These are phyloP conservation scores for Ricordea florida DNA, from an alignment of 92 coral and sea anemone genomes.

Conservation along the genomic window DNA sequence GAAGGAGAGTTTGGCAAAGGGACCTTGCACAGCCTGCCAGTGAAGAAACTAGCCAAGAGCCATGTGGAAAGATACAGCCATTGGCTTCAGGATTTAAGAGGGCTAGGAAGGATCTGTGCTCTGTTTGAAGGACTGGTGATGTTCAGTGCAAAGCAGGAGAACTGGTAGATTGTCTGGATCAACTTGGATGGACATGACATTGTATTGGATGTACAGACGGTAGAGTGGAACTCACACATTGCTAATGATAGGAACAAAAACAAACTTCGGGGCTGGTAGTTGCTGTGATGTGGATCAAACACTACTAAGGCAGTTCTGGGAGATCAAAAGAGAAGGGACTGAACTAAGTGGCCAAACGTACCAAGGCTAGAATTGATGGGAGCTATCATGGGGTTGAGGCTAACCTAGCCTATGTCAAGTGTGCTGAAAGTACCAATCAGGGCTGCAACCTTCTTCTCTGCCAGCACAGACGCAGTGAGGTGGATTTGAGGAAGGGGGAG, in stretches of 20 bases:
- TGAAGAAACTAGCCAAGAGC: too few relatives aligned
- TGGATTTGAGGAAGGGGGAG: conserved; percentile 70
- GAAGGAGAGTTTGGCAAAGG: too few relatives aligned
- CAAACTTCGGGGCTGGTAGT: not conserved
- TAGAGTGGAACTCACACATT: conserved; percentile 14
- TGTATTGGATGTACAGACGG: conserved; percentile 57
- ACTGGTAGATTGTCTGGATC: conserved; percentile 67
- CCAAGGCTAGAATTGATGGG: conserved; percentile 66
- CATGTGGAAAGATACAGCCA: too few relatives aligned
- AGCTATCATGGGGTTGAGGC: conserved; percentile 55
- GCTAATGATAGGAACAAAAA: not conserved
- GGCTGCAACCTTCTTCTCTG: conserved; percentile 48
- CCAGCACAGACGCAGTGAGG: conserved; percentile 68
- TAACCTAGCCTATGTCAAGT: conserved; percentile 39
- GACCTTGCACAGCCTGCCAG: too few relatives aligned
- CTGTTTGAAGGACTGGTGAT: too few relatives aligned
- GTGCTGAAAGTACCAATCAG: conserved; percentile 42
- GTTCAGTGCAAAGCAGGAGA: conserved; percentile 39
- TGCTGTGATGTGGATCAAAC: conserved; percentile 46
- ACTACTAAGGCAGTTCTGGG: conserved; percentile 64
- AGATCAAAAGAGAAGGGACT: conserved; percentile 56
- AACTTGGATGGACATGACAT: conserved; percentile 76
- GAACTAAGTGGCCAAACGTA: not conserved
- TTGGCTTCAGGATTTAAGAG: too few relatives aligned
- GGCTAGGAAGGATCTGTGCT: too few relatives aligned